Evolutionary conservation across 1,140 invertebrate species (phyloP).

Genomic region (Linepithema humile): DNA sequence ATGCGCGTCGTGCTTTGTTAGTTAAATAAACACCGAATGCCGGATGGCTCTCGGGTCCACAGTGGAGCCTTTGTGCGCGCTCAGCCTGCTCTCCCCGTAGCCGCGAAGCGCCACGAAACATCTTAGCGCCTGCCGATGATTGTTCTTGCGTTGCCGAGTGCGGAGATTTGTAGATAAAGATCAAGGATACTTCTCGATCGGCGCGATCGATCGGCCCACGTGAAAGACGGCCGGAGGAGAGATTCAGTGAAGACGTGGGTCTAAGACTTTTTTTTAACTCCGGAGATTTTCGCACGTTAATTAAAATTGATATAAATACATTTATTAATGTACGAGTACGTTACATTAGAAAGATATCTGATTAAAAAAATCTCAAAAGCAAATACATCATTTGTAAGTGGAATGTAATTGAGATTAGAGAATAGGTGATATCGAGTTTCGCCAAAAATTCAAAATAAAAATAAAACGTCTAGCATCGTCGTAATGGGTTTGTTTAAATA

Average conservation of each 20-base stretch:
- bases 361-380: too few relatives aligned
- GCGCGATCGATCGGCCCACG: slow-evolving; percentile 15
- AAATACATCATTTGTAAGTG: neutral
- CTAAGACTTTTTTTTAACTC: neutral
- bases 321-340: too few relatives aligned
- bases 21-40: slow-evolving; percentile 79
- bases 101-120: slow-evolving; percentile 57
- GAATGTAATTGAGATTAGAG: too few relatives aligned
- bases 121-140: slow-evolving; percentile 57
- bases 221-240: slow-evolving; percentile 9
- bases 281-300: neutral
- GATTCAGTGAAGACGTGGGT: neutral
- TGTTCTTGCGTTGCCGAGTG: slow-evolving; percentile 25
- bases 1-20: slow-evolving; percentile 74
- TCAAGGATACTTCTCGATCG: slow-evolving; percentile 18
- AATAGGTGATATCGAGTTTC: too few relatives aligned
- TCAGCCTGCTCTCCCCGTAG: slow-evolving; percentile 4
- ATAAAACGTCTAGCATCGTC: too few relatives aligned
- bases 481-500: slow-evolving; percentile 38
- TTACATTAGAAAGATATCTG: too few relatives aligned
- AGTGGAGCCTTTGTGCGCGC: slow-evolving; percentile 71
- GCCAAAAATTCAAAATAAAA: too few relatives aligned
- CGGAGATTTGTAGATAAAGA: slow-evolving; percentile 51
- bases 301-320: neutral
- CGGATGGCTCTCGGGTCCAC: slow-evolving; percentile 67